Conservation (phyloP, 2,113 vertebrate genomes). For the Myotis davidii region DNA sequence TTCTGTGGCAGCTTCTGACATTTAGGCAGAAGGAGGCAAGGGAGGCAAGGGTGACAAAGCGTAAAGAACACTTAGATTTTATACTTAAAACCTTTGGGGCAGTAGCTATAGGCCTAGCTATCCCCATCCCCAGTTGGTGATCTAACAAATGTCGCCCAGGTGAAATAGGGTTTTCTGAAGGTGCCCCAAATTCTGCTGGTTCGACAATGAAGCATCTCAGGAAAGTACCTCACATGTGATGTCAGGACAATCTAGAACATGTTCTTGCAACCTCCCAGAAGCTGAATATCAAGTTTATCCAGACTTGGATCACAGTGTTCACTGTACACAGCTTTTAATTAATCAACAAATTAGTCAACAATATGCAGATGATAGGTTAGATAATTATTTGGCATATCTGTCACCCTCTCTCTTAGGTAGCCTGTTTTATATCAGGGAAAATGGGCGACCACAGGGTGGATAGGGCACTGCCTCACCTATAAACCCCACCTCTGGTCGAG, state of each 20-base stretch:
- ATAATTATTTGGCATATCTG: background rate
- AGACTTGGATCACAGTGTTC: background rate
- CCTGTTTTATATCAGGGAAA: slow-evolving; percentile 31
- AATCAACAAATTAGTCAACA: slow-evolving; percentile 62
- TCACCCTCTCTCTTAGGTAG: background rate
- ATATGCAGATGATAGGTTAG: slow-evolving; percentile 5
- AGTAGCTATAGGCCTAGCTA: background rate
- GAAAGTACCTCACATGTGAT: background rate
- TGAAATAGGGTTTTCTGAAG: background rate
- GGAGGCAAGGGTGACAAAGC: background rate
- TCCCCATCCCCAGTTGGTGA: background rate
- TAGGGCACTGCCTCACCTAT: background rate
- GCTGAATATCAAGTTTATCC: slow-evolving; percentile 58
- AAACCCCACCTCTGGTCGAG: background rate
- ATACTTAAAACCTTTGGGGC: background rate
- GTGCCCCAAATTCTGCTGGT: background rate
- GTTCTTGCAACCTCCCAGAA: slow-evolving; percentile 57
- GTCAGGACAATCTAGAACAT: background rate
- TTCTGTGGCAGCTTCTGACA: background rate
- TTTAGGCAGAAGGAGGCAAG: too few species aligned
- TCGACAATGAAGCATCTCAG: background rate
- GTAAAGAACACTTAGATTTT: background rate
- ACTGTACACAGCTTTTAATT: slow-evolving; percentile 22
- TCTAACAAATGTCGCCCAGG: background rate
- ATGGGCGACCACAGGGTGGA: background rate